Evolutionary conservation across 1,140 invertebrate species (phyloP), one percentile per base, ranked within the genome.

Genomic region (Saxidomus purpurata): DNA sequence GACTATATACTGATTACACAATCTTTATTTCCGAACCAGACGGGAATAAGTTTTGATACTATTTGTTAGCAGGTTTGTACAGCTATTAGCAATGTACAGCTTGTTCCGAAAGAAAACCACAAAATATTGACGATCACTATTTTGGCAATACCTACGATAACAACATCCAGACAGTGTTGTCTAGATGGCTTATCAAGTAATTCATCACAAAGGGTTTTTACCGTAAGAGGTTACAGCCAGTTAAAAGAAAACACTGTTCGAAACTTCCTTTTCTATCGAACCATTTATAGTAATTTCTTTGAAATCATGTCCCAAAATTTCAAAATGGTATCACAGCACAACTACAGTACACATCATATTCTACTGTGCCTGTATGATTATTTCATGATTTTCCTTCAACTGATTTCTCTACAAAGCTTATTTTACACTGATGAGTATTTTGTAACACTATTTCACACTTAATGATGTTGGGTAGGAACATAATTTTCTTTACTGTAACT

Each of bases 11-110:
- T 67, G 25, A 67, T 31, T 67, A 67, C 61, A 67, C 9, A 17
- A 67, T 31, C 19, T 28, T 31, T 31, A 67, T 67, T 67, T 25
- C 61, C 3, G 31, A 67, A 28, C 22, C 1, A 38, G 36, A 71
- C 17, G 3, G 67, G 67, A 71, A 71, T 38, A 38, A 19, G 28
- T 71, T 71, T 38, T 6, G 31, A 71, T 38, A 2, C 22, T 38
- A 19, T 38, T 40, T 19, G 28, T 17, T 34, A 19, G 67, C 67
- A 38, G 17, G 15, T 38, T 71, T 71, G 31, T 71, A 71, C 67
- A 71, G 67, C 67, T 19, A 6, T 71, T 71, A 71, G 67, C 67
- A 71, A 71, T 71, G n/a, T 38, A 71, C 67, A 71, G 67, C 67
- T 71, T 71, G 36, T 2, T 38, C 31, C 67, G 25, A 38, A 17